Evolutionary conservation across 2,888 invertebrate genomes (phyloP).

Genomic region (Agrotis segetum): DNA sequence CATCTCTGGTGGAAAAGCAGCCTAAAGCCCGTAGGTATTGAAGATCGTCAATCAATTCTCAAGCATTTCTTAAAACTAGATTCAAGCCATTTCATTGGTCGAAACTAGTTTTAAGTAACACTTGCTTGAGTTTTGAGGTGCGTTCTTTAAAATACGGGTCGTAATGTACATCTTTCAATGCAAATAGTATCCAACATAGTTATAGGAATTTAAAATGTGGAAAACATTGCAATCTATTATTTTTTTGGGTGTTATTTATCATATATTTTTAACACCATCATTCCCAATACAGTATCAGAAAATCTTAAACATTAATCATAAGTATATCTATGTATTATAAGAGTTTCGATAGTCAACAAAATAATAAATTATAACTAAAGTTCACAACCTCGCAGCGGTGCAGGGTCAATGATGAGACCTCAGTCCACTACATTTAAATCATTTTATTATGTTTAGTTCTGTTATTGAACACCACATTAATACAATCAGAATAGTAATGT

Average conservation of each 20-base stretch:
- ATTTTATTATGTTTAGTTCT: conserved; percentile 15
- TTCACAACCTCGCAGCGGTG: conserved; percentile 3
- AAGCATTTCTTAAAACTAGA: too few species aligned
- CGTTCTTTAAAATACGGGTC: too few species aligned
- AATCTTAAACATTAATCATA: background rate
- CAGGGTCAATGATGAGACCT: conserved; percentile 20
- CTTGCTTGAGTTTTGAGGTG: too few species aligned
- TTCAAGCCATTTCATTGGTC: too few species aligned
- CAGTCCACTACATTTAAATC: conserved; percentile 1
- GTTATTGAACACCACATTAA: conserved; percentile 19
- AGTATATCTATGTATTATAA: background rate
- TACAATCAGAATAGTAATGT: background rate
- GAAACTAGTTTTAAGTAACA: too few species aligned
- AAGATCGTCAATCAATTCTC: too few species aligned
- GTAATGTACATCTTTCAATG: background rate
- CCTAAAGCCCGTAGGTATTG: too few species aligned
- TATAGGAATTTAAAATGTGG: too few species aligned
- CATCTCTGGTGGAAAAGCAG: too few species aligned
- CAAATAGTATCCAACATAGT: background rate
- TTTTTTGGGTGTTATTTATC: too few species aligned
- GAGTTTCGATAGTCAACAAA: background rate
- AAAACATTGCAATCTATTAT: background rate
- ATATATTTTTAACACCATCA: too few species aligned
- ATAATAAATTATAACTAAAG: background rate
- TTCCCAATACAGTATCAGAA: background rate